Evolutionary conservation across 35 echinoderm and acorn worm species (phyloP).

Genomic region (Holothuria glaberrima): DNA sequence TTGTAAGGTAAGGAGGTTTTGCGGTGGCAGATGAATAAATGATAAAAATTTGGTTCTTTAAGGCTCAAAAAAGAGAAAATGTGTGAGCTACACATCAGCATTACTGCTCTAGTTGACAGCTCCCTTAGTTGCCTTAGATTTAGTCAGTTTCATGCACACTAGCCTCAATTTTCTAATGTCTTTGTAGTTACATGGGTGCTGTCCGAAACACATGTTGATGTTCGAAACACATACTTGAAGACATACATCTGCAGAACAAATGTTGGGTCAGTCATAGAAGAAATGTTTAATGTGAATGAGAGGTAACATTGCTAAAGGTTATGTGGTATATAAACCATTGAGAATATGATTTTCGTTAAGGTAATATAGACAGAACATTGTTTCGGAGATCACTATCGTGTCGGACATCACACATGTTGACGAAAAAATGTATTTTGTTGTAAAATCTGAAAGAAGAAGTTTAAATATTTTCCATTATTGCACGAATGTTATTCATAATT

Average conservation of each 20-base stretch:
- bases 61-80: too few relatives aligned
- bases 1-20: too few relatives aligned
- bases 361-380: conserved; percentile 18
- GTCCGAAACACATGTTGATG: too few relatives aligned
- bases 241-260: not conserved
- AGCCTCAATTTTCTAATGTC: not conserved
- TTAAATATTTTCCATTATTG: too few relatives aligned
- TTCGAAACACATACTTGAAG: conserved; percentile 1
- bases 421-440: not conserved
- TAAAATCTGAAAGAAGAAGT: conserved; percentile 13
- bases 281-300: not conserved
- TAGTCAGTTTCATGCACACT: not conserved
- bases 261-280: not conserved
- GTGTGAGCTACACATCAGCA: too few relatives aligned
- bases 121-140: not conserved
- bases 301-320: too few relatives aligned
- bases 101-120: too few relatives aligned
- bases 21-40: too few relatives aligned
- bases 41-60: too few relatives aligned
- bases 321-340: not conserved
- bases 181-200: not conserved
- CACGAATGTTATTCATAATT: too few relatives aligned
- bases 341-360: too few relatives aligned
- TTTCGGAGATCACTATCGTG: conserved; percentile 17
- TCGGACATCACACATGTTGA: too few relatives aligned